Evolutionary conservation across 1,140 invertebrate species (phyloP).

Genomic region (Papilio polytes): DNA sequence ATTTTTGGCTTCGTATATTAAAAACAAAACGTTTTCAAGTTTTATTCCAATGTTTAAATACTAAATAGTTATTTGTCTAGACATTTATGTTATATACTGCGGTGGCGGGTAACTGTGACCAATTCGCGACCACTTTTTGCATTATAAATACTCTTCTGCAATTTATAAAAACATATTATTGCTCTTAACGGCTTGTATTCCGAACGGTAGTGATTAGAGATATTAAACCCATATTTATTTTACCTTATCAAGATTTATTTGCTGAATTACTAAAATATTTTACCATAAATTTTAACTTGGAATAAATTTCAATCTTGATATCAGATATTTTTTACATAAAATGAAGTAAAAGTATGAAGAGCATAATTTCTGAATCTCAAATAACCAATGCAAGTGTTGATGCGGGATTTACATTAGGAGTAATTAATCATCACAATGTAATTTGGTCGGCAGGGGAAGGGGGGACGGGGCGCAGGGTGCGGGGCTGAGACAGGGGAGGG

Average conservation of each 20-base stretch:
- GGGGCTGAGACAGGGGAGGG: background rate
- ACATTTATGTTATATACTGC: slow-evolving; percentile 17
- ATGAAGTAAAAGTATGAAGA: background rate
- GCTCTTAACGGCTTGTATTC: background rate
- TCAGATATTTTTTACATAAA: background rate
- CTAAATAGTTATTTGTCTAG: slow-evolving; percentile 20
- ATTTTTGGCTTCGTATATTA: slow-evolving; percentile 26
- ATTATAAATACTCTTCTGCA: background rate
- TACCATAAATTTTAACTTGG: background rate
- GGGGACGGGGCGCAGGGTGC: background rate
- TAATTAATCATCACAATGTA: slow-evolving; percentile 20
- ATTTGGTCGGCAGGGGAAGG: background rate
- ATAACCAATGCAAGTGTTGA: background rate
- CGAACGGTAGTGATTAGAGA: background rate
- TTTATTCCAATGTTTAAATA: slow-evolving; percentile 23
- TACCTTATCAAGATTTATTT: slow-evolving; percentile 1
- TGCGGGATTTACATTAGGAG: background rate
- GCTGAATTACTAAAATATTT: background rate
- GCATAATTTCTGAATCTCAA: background rate
- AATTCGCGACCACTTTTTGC: background rate
- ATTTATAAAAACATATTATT: slow-evolving; percentile 2
- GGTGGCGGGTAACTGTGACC: background rate
- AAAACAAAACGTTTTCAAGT: slow-evolving; percentile 25
- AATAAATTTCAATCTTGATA: background rate
- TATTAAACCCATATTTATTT: background rate